Percentiles rank a stretch among this genome's conserved stretches.
phyloP scores from a whole-genome alignment of 53 echinoderm and acorn worm species.

The Actinopyga echinites region DNA sequence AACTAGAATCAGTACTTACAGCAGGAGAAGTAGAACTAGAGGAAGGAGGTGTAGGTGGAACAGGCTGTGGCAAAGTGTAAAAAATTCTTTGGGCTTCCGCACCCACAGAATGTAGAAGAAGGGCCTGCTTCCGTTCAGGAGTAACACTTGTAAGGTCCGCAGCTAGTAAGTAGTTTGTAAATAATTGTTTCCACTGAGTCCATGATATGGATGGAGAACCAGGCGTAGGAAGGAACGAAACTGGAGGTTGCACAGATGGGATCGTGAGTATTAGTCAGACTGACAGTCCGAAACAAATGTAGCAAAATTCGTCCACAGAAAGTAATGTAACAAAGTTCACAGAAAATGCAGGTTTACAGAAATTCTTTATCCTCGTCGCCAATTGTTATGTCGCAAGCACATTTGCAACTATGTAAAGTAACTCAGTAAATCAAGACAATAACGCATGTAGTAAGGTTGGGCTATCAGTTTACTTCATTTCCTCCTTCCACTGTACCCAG shows the following conservation, averaged over 20 bases:
- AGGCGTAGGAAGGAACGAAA: background rate
- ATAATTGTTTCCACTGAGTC: background rate
- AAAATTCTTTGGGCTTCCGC: constrained; percentile 2
- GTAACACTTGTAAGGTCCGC: background rate
- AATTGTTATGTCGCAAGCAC: background rate
- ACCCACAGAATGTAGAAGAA: constrained; percentile 22
- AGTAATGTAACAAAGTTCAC: background rate
- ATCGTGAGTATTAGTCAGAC: no score
- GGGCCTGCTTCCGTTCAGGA: constrained; percentile 5
- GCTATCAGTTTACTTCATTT: no score
- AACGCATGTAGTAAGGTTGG: no score
- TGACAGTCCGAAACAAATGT: no score
- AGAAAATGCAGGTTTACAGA: background rate
- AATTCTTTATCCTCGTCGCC: background rate
- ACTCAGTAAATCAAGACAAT: no score
- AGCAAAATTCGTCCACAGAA: no score
- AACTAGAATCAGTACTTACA: no score
- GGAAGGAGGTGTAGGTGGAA: background rate
- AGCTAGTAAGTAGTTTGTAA: constrained; percentile 14
- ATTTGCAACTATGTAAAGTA: no score
- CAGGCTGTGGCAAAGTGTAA: constrained; percentile 7
- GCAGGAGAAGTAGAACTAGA: no score
- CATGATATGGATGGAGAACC: background rate
- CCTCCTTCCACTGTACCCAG: no score
- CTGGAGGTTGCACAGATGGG: background rate